Conservation (phyloP, 1,140 invertebrate genomes). For the Diploscapter pachys region DNA sequence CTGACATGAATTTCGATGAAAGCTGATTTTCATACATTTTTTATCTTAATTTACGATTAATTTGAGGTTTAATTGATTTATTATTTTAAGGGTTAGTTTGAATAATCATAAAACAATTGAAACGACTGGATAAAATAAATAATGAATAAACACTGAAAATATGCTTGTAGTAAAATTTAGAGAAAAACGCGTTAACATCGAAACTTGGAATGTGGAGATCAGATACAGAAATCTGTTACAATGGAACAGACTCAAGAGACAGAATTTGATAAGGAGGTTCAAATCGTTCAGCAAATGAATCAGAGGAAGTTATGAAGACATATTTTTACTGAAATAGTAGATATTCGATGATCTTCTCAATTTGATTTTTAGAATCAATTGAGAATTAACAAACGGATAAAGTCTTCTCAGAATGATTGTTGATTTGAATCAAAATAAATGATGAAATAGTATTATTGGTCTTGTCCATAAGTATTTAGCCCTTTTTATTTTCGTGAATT, state of each 20-base stretch:
- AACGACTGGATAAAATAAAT: not conserved
- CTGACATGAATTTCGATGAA: not conserved
- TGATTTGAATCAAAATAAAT: no score
- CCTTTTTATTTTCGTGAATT: no score
- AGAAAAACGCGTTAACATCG: not conserved
- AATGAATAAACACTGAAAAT: not conserved
- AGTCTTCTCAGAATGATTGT: no score
- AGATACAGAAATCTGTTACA: no score
- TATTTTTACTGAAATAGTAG: not conserved
- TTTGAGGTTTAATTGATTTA: not conserved
- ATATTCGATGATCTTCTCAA: not conserved
- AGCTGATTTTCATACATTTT: not conserved
- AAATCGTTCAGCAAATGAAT: not conserved
- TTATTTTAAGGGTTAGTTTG: not conserved
- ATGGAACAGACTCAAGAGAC: not conserved
- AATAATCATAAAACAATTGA: not conserved
- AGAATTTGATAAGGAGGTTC: not conserved
- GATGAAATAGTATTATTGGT: no score
- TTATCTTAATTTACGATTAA: not conserved
- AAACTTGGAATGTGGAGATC: no score
- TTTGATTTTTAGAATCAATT: not conserved
- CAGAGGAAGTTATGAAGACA: not conserved
- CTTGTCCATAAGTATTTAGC: no score
- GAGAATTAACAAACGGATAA: not conserved
- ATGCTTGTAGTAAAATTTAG: not conserved